Evolutionary conservation across 2,113 vertebrate genomes (phyloP), one percentile per base, ranked within the genome.

Genomic region (Rhadina sibilatrix): DNA sequence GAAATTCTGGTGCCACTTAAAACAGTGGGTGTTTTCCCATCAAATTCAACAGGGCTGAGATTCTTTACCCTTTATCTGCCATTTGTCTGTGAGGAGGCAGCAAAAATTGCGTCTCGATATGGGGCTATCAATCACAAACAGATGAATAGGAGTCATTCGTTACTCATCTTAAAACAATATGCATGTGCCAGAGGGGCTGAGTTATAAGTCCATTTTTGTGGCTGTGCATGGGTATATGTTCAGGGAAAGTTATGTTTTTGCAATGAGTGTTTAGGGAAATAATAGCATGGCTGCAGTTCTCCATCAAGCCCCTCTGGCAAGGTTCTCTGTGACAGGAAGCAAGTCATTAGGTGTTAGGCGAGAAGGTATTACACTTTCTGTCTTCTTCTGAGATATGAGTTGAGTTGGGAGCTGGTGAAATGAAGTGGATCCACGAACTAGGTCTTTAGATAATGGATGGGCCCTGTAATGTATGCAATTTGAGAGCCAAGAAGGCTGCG

Each of bases 201-300:
- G 81, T 96, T 96, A 96, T 94, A 94, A 90, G 90, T 90, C 83
- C 88, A 87, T 95, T 95, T 94, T 89, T 77, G 88, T 90, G 79
- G 42, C 74, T 89, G 49, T 89, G 82, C 60, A 76, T 25, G 80
- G 90, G 21, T 93, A n/a, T 92, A 46, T 70, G 40, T 88, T 90
- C 86, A 85, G 80, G 86, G 76, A 92, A 96, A 94, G 94, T 94
- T 95, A 96, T 89, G 92, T 84, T 96, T 96, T 95, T 76, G 72
- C 53, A 94, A 87, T 87, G 90, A 78, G 68, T 92, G 89, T 95
- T 96, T 96, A 96, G 93, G 96, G 96, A 96, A 96, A 95, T 96
- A 96, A 90, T 50, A 20, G 86, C 11, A 0, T 11, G 12, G 66
- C 80, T 80, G 88, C 90, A 84, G 90, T 88, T 96, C 92, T 97